These are phyloP conservation scores for Cryptocheilus praepositus DNA, from an alignment of 2,888 invertebrate species.

Conservation along the genomic window DNA sequence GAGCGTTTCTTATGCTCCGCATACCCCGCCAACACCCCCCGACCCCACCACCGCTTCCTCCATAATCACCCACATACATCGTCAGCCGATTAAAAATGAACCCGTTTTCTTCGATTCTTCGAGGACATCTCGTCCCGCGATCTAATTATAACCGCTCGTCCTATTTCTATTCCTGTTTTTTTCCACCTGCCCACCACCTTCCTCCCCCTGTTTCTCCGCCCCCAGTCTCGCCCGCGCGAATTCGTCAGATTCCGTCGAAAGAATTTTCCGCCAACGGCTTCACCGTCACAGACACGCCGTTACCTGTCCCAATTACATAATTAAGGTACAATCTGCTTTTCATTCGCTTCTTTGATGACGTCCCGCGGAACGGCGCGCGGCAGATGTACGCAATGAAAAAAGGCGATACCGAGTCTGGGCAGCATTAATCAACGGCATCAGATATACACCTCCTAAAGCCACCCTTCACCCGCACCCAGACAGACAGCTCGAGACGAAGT, in stretches of 20 bases:
- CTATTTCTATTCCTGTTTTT: neutral
- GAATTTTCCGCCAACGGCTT: conserved; percentile 4
- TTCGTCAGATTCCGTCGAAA: neutral
- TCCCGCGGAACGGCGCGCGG: no score
- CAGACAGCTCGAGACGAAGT: neutral
- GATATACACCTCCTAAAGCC: neutral
- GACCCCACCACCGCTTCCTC: neutral
- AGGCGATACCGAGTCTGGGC: conserved; percentile 11
- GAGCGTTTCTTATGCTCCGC: no score
- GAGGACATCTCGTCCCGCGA: neutral
- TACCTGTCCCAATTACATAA: no score
- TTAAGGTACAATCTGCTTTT: no score
- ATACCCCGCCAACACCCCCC: neutral
- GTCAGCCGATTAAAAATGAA: no score
- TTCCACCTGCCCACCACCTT: no score
- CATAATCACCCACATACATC: no score
- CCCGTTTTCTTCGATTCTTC: neutral
- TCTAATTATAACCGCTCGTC: neutral
- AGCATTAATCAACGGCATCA: neutral
- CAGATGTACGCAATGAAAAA: neutral
- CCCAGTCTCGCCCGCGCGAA: neutral
- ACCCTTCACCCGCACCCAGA: conserved; percentile 1
- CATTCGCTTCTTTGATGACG: no score
- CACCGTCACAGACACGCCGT: neutral
- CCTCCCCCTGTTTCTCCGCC: no score